phyloP scores from a whole-genome alignment of 2,888 invertebrate species.

The Erebia epiphron region DNA sequence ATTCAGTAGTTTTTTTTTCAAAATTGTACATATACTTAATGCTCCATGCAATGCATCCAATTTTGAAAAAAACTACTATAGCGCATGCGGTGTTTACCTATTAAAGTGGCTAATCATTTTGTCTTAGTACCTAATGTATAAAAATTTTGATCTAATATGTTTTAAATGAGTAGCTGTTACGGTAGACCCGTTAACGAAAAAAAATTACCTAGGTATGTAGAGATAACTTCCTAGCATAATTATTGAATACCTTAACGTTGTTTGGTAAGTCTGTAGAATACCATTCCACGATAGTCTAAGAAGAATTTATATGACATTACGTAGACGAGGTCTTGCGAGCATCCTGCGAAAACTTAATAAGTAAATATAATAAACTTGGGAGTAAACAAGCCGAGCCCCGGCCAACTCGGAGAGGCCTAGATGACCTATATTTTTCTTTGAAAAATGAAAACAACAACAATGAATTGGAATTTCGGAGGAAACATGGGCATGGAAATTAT shows the following conservation, averaged over 20 bases:
- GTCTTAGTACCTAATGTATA: too few relatives aligned
- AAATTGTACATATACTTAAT: too few relatives aligned
- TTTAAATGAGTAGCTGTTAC: too few relatives aligned
- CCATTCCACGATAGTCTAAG: neutral
- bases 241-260: neutral
- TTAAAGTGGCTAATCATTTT: too few relatives aligned
- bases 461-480: conserved; percentile 35
- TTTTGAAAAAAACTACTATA: too few relatives aligned
- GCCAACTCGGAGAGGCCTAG: conserved; percentile 26
- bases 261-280: neutral
- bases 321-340: conserved; percentile 5
- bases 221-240: too few relatives aligned
- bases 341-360: conserved; percentile 20
- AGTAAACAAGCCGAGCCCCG: conserved; percentile 28
- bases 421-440: conserved; percentile 33
- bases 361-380: conserved; percentile 27
- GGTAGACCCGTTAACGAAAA: too few relatives aligned
- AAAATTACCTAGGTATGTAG: too few relatives aligned
- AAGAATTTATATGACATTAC: neutral
- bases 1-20: too few relatives aligned
- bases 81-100: too few relatives aligned
- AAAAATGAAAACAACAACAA: conserved; percentile 29
- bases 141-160: too few relatives aligned
- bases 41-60: too few relatives aligned
- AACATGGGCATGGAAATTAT: conserved; percentile 19